Base-by-base conservation (phyloP, 2,797 vertebrate genomes). In the Coccyzus lansbergi region DNA sequence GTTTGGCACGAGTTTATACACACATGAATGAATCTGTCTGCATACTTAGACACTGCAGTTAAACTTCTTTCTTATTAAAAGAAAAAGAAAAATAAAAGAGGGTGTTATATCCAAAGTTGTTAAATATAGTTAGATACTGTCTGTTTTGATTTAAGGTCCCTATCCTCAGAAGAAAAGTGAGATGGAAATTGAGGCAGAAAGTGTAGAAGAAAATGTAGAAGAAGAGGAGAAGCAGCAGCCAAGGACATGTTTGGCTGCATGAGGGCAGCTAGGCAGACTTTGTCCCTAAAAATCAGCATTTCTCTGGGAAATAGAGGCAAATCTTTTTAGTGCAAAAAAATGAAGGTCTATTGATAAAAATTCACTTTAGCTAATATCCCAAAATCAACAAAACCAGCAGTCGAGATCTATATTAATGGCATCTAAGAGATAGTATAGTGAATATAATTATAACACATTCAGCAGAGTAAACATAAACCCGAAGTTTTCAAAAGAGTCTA, bases 1-100 rank as follows among this genome's bases (percentile, higher is more conserved):
- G 97, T 97, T 98, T 98, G 98, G 98, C 98, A 98, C 94, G 93
- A 88, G 86, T 94, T 80, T 94, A 91, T 91, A 92, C 67, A 86
- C 91, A 89, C 95, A 94, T 95, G 95, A 96, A 96, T 86, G 93
- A 96, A 97, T 97, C 94, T 96, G 96, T 95, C 97, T 96, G 93
- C 94, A 94, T 94, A 93, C 80, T 95, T 95, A 88, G 86, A 95
- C 95, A 63, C 70, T 84, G 92, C 87, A 95, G 91, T 96, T 95
- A 93, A 95, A 91, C 77, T 87, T 94, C 71, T 34, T 95, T 92
- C 86, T 62, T 69, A 55, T n/a, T 16, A 81, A 51, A 52, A 52
- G 83, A 82, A 82, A 81, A 60, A 46, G 56, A 56, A 44, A 44
- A 44, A 38, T 38, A 12, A 38, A 38, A 38, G 38, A 62, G 4